phyloP scores from a whole-genome alignment of 2,113 vertebrate genomes.

The Prunella fulvescens region DNA sequence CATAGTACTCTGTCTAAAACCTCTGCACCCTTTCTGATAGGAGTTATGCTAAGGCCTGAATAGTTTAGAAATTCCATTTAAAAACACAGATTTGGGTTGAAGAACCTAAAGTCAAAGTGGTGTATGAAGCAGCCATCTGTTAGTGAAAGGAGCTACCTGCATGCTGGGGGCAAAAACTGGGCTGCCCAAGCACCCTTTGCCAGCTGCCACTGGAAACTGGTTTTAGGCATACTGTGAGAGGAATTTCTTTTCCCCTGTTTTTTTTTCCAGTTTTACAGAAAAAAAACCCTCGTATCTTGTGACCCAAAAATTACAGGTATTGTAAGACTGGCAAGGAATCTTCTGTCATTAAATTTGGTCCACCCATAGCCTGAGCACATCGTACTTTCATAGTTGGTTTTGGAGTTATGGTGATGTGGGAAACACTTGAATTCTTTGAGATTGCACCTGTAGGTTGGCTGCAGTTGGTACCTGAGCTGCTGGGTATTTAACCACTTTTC shows the following conservation, averaged over 20 bases:
- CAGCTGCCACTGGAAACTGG: background rate
- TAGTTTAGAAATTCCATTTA: background rate
- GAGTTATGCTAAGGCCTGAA: background rate
- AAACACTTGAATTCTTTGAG: background rate
- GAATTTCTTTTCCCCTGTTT: background rate
- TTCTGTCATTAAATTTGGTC: background rate
- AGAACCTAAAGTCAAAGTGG: background rate
- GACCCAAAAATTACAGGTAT: background rate
- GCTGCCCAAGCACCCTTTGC: background rate
- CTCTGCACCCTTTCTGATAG: background rate
- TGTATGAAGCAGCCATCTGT: background rate
- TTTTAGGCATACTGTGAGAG: background rate
- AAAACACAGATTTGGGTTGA: background rate
- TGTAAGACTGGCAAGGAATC: background rate
- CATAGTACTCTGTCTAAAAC: background rate
- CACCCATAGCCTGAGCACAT: background rate
- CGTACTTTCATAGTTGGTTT: background rate
- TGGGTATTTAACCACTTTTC: background rate
- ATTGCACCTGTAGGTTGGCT: background rate
- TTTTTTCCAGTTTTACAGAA: background rate
- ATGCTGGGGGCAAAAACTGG: background rate
- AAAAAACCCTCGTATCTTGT: rapidly evolving
- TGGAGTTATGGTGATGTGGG: background rate
- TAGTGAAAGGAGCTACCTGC: background rate
- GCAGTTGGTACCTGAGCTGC: background rate